Percentiles rank a stretch among this genome's conserved stretches.
Evolutionary conservation across 35 echinoderm and acorn worm species (phyloP).

Genomic region (Eucidaris tribuloides): DNA sequence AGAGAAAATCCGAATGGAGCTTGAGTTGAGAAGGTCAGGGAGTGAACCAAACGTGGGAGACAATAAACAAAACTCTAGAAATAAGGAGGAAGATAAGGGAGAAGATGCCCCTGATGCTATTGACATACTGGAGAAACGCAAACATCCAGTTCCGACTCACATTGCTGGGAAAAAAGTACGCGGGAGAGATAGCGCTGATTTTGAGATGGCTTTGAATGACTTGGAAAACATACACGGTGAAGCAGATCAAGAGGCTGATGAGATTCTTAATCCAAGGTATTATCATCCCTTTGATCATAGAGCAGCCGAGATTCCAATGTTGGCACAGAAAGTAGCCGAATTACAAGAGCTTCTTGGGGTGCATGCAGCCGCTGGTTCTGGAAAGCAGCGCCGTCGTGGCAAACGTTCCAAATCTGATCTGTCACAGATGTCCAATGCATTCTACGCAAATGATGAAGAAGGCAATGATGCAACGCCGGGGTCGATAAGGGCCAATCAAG

Average conservation of each 20-base stretch:
- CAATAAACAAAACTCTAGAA: neutral
- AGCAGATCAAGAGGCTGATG: conserved; percentile 40
- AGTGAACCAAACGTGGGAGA: conserved; percentile 19
- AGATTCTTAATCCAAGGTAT: conserved; percentile 10
- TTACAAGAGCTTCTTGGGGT: conserved; percentile 27
- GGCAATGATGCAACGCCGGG: conserved; percentile 5
- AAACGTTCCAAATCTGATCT: conserved; percentile 46
- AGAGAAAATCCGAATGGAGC: neutral
- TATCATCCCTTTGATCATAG: conserved; percentile 29
- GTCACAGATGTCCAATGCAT: neutral
- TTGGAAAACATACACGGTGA: conserved; percentile 43
- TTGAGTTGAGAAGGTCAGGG: neutral
- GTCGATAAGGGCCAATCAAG: neutral
- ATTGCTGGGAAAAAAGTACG: conserved; percentile 6
- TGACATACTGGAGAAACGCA: neutral
- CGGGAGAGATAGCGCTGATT: conserved; percentile 41
- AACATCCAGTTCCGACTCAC: neutral
- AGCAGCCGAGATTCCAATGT: conserved; percentile 29
- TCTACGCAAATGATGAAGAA: conserved; percentile 20
- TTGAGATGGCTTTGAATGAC: conserved; percentile 49
- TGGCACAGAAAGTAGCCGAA: conserved; percentile 15
- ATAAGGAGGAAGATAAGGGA: neutral
- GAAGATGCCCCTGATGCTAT: conserved; percentile 7
- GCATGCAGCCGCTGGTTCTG: conserved; percentile 32
- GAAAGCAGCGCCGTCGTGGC: conserved; percentile 11